Evolutionary conservation across 2,888 invertebrate genomes (phyloP).

Genomic region (Drosophila testacea): DNA sequence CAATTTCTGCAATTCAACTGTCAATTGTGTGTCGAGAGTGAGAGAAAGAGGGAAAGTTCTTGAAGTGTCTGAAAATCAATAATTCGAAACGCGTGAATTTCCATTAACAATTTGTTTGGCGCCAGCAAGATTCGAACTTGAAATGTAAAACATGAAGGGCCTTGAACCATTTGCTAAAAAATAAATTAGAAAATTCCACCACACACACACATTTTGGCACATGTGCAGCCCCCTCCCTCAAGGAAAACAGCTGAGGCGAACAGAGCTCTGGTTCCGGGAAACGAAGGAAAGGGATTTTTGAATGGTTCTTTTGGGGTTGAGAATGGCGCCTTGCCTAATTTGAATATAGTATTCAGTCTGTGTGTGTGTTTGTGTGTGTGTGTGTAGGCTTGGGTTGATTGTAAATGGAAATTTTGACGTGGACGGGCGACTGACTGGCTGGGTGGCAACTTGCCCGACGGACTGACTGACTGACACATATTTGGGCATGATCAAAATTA

Average conservation of each 20-base stretch:
- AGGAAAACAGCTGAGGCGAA: constrained; percentile 35
- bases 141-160: constrained; percentile 71
- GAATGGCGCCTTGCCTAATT: constrained; percentile 71
- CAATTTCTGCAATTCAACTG: constrained; percentile 79
- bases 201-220: constrained; percentile 59
- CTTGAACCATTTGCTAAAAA: constrained; percentile 83
- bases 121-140: constrained; percentile 64
- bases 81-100: constrained; percentile 65
- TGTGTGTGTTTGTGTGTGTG: constrained; percentile 31
- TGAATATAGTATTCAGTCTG: constrained; percentile 62
- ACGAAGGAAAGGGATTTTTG: constrained; percentile 32
- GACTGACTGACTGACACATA: constrained; percentile 76
- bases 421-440: constrained; percentile 42
- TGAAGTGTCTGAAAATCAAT: constrained; percentile 71
- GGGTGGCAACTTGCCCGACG: constrained; percentile 40
- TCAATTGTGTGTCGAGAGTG: constrained; percentile 58
- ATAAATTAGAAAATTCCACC: constrained; percentile 85
- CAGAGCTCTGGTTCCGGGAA: constrained; percentile 31
- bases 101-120: constrained; percentile 77
- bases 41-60: constrained; percentile 36
- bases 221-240: constrained; percentile 52
- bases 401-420: constrained; percentile 65
- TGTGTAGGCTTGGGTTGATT: constrained; percentile 44
- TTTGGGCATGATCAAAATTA: constrained; percentile 81
- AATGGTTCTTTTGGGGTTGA: constrained; percentile 33